Evolutionary conservation across 2,113 vertebrate species (phyloP), one percentile per base, ranked within the genome.

Genomic region (Pollachius pollachius): DNA sequence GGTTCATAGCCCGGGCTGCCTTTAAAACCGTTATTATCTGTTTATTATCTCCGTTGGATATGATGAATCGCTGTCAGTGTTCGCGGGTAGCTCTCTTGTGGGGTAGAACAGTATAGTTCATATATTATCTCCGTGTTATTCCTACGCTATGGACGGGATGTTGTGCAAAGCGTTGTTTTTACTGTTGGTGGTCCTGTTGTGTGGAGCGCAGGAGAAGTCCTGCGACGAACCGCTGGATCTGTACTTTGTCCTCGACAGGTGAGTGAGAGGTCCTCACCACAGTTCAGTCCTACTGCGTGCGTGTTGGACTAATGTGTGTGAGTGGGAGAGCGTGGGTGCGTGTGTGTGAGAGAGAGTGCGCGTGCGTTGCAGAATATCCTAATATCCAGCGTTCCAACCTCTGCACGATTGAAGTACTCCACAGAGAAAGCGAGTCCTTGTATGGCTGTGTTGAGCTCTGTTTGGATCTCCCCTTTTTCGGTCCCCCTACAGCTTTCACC

Each of bases 181-280:
- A 34, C 15, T 57, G 54, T 13, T 57, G 54, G 9, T 57, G 15
- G 5, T 9, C 54, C 15, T 16, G 74, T 79, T 1, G 8, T 72
- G 4, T 74, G 41, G 81, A 23, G 84, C 73, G 4, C 92, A 84
- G 8, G 90, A 93, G 7, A 89, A 91, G 3, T 94, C 93, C 4
- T 98, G 96, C 80, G 89, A 90, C 74, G 94, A 92, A 71, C 95
- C 94, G 0, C 97, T 97, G 85, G 96, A 98, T 80, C 83, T 97
- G 65, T 97, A 97, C 85, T 96, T 96, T 81, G 75, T 92, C 1
- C 73, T 93, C 12, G 91, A 93, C 86, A 90, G 85, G 92, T 93
- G 72, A 89, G 89, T 69, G 52, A 34, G 30, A 34, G 16, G 16
- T 15, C 13, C 9, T 15, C 17, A 12, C 13, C 52, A 15, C 15